These are phyloP conservation scores for Sympetrum striolatum DNA, from an alignment of 2,888 invertebrate species.

Conservation along the genomic window DNA sequence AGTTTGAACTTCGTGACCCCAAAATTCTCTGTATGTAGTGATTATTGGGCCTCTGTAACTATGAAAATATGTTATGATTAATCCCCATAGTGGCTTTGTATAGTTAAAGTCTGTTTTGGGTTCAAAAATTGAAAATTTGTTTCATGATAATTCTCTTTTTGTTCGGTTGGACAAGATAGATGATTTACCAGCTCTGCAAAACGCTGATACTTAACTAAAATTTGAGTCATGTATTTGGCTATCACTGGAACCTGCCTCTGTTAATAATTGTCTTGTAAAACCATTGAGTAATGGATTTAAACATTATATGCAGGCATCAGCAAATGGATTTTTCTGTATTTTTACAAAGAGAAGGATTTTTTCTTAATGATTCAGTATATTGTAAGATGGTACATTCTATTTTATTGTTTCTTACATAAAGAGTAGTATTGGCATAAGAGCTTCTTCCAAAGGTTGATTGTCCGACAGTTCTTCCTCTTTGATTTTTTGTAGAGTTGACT, in stretches of 20 bases:
- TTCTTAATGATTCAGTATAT: background rate
- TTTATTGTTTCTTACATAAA: constrained; percentile 3
- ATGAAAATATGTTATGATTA: background rate
- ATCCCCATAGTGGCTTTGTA: background rate
- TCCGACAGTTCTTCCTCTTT: constrained; percentile 5
- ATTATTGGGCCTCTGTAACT: background rate
- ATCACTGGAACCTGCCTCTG: background rate
- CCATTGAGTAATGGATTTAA: background rate
- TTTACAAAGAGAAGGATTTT: background rate
- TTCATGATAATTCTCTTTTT: background rate
- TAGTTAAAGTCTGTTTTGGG: background rate
- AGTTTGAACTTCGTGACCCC: background rate
- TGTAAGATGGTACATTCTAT: constrained; percentile 1
- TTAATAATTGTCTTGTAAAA: background rate
- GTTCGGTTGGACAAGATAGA: background rate
- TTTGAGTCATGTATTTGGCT: background rate
- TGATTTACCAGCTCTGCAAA: background rate
- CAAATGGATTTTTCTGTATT: background rate
- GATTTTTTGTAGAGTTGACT: background rate
- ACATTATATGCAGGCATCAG: background rate
- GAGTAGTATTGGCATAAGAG: constrained; percentile 6
- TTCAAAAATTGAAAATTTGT: background rate
- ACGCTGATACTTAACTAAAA: background rate
- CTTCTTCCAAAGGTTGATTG: background rate
- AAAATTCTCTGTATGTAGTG: background rate